Conservation (phyloP, 2,797 vertebrate species). For the Poeciliopsis paucimaculata region DNA sequence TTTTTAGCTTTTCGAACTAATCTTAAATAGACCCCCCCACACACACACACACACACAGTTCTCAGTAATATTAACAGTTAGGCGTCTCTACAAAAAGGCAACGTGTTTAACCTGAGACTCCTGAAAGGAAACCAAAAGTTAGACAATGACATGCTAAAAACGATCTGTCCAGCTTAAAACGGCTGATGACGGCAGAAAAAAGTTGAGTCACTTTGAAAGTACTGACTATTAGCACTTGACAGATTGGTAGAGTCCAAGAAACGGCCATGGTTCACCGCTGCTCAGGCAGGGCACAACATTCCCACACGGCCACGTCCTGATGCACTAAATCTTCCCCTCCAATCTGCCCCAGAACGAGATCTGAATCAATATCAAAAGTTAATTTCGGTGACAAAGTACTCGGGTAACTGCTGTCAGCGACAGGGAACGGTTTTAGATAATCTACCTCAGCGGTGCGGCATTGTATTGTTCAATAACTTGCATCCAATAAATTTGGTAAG, state of each 20-base stretch:
- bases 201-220: slow-evolving; percentile 10
- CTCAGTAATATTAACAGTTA: no score
- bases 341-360: background rate
- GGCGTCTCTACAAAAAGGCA: slow-evolving; percentile 36
- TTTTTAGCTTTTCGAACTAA: background rate
- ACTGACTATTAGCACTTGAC: background rate
- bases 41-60: no score
- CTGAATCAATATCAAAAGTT: slow-evolving; percentile 1
- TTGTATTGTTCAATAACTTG: background rate
- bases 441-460: background rate
- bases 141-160: slow-evolving; percentile 43
- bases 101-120: slow-evolving; percentile 52
- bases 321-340: background rate
- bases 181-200: slow-evolving; percentile 12
- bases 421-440: background rate
- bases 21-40: no score
- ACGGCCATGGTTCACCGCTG: background rate
- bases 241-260: background rate
- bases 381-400: slow-evolving; percentile 1
- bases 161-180: slow-evolving; percentile 27
- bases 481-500: background rate
- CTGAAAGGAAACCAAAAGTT: slow-evolving; percentile 17
- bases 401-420: background rate
- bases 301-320: background rate
- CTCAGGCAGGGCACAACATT: background rate